phyloP scores from a whole-genome alignment of 2,888 invertebrate species.

The Formica aserva region DNA sequence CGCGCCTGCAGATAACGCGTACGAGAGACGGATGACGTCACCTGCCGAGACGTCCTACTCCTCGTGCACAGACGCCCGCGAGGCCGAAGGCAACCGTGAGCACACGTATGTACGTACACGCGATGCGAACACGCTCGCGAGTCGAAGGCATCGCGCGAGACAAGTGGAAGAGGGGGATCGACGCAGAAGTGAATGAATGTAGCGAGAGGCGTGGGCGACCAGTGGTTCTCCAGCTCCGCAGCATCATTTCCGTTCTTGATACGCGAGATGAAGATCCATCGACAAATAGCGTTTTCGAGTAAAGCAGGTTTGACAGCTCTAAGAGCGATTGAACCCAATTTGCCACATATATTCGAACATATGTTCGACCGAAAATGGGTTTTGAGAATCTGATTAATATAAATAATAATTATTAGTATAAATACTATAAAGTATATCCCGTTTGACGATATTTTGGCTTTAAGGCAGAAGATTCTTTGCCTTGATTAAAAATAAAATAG shows the following conservation, averaged over 20 bases:
- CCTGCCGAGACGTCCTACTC: constrained; percentile 62
- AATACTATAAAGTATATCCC: too few species aligned
- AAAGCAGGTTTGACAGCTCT: too few species aligned
- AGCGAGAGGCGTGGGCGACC: constrained; percentile 81
- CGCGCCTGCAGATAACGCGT: constrained; percentile 60
- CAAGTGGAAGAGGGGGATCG: constrained; percentile 62
- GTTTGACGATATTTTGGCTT: too few species aligned
- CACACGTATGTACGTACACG: constrained; percentile 36
- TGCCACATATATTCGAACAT: too few species aligned
- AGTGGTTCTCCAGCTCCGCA: constrained; percentile 77
- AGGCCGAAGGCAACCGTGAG: constrained; percentile 47
- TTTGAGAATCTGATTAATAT: too few species aligned
- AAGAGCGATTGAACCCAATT: too few species aligned
- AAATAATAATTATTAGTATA: too few species aligned
- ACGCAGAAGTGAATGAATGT: constrained; percentile 83
- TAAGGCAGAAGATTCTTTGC: too few species aligned
- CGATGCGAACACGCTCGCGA: constrained; percentile 66
- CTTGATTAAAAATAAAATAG: background rate
- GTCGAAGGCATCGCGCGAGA: constrained; percentile 53
- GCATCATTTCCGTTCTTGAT: constrained; percentile 5
- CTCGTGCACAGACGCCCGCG: constrained; percentile 58
- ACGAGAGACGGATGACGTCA: constrained; percentile 79
- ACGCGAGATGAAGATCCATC: background rate
- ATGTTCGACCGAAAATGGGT: too few species aligned
- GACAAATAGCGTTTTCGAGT: too few species aligned